A percentile compares a stretch with the other conserved stretches of the same genome.
Conservation (phyloP, 2,113 vertebrate species). For the Syngnathoides biaculeatus region DNA sequence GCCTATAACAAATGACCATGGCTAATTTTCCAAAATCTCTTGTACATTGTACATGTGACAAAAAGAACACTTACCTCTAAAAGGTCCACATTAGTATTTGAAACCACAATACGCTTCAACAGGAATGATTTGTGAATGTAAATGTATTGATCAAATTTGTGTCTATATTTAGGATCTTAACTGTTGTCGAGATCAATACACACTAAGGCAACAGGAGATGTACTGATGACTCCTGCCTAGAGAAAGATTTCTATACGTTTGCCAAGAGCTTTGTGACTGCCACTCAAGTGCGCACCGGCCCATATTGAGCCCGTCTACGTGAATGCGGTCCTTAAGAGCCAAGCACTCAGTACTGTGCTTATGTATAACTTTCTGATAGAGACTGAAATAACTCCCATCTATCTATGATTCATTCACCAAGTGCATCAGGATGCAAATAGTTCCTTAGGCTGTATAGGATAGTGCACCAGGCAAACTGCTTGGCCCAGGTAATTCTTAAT, state of each 20-base stretch:
- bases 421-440: constrained; percentile 34
- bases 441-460: constrained; percentile 5
- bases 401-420: constrained; percentile 24
- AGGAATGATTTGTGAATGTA: background rate
- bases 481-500: constrained; percentile 7
- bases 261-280: background rate
- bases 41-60: too few relatives aligned
- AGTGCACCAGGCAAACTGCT: background rate
- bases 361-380: constrained; percentile 11
- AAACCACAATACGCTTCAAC: background rate
- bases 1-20: too few relatives aligned
- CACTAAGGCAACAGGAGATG: background rate
- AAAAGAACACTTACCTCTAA: background rate
- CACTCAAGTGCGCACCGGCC: background rate
- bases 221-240: background rate
- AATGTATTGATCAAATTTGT: background rate
- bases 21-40: too few relatives aligned
- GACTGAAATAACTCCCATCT: constrained; percentile 20
- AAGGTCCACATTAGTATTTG: background rate
- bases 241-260: background rate
- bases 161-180: background rate
- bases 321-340: background rate
- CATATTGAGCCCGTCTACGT: background rate
- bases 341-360: background rate
- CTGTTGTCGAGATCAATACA: background rate